Conservation (phyloP, 2,797 vertebrate species). For the Aviceda cuculoides region DNA sequence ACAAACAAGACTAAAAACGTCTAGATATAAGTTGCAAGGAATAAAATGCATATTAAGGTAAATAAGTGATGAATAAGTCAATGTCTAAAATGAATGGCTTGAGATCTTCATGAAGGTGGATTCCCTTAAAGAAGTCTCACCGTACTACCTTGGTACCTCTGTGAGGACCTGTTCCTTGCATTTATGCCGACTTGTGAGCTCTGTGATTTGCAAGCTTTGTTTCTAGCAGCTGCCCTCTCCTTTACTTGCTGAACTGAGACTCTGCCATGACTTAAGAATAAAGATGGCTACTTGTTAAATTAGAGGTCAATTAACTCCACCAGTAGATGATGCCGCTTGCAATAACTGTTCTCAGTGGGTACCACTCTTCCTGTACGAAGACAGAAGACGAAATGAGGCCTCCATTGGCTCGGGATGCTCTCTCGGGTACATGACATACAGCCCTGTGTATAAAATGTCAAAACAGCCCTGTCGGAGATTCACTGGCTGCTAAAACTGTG, state of each 20-base stretch:
- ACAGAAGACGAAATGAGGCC: neutral
- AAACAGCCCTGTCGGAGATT: constrained; percentile 52
- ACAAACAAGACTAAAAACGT: neutral
- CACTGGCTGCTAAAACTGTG: constrained; percentile 54
- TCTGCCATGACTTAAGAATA: neutral
- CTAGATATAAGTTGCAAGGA: neutral
- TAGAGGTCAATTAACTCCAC: constrained; percentile 46
- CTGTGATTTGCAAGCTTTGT: neutral
- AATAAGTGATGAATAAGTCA: neutral
- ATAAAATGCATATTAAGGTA: neutral
- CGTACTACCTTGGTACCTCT: neutral
- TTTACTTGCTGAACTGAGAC: neutral
- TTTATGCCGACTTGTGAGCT: neutral
- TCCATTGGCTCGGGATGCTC: neutral
- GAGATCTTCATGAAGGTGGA: neutral
- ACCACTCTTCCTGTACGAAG: neutral
- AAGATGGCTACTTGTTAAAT: constrained; percentile 41
- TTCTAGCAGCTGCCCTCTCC: neutral
- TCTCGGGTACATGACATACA: constrained; percentile 29
- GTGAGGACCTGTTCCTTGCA: neutral
- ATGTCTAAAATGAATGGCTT: neutral
- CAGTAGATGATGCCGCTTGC: neutral
- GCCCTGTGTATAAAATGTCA: constrained; percentile 35
- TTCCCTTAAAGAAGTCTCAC: neutral
- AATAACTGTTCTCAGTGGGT: constrained; percentile 30